A percentile compares a stretch with the other conserved stretches of the same genome.
Evolutionary conservation across 2,888 invertebrate genomes (phyloP).

Genomic region (Spilosoma lubricipeda): DNA sequence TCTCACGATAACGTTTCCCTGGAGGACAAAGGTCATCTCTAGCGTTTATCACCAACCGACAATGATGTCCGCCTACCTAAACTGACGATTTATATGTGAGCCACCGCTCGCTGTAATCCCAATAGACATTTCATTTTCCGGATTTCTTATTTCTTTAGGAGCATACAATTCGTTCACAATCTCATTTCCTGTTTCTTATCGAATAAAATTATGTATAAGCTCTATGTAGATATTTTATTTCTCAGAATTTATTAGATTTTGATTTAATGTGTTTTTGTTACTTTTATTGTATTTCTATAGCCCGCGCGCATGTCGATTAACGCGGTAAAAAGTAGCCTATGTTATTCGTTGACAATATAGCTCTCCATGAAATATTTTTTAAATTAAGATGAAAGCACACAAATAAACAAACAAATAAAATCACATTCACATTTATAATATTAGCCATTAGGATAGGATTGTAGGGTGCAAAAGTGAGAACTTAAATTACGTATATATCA

Average conservation of each 20-base stretch:
- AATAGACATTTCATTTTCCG: slow-evolving; percentile 48
- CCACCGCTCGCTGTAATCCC: slow-evolving; percentile 59
- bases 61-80: slow-evolving; percentile 71
- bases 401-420: too few relatives aligned
- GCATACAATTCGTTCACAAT: slow-evolving; percentile 16
- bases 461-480: neutral
- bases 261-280: neutral
- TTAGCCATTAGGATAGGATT: too few relatives aligned
- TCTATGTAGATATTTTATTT: slow-evolving; percentile 1
- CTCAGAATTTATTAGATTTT: neutral
- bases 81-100: slow-evolving; percentile 69
- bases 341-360: too few relatives aligned
- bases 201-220: slow-evolving; percentile 4
- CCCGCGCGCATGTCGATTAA: too few relatives aligned
- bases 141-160: slow-evolving; percentile 47
- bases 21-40: slow-evolving; percentile 57
- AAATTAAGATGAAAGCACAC: too few relatives aligned
- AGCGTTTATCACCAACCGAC: slow-evolving; percentile 66
- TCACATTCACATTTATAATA: too few relatives aligned
- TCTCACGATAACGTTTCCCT: slow-evolving; percentile 60
- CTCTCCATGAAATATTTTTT: neutral
- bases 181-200: slow-evolving; percentile 16
- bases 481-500: neutral
- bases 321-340: too few relatives aligned
- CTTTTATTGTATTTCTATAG: neutral